Base-by-base conservation (phyloP, 2,113 vertebrate species). In the Dinomys branickii region DNA sequence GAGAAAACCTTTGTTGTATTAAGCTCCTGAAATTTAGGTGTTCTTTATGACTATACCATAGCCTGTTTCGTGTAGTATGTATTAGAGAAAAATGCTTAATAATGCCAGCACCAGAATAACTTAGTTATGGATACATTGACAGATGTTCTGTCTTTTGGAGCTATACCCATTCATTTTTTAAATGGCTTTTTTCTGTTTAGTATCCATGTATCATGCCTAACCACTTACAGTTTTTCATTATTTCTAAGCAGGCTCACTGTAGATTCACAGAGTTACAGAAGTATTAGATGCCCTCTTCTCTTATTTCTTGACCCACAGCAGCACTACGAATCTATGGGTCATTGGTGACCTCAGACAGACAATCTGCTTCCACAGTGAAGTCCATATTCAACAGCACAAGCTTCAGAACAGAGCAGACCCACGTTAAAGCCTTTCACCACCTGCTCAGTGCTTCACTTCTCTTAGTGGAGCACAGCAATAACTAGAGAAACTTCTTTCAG, bases 171-270 rank as follows among this genome's bases (percentile, higher is more conserved):
- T 73, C 8, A 6, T 54, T 54, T 58, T 85, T 50, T 13, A 3
- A 78, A 71, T 71, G 26, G 38, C 16, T 61, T 35, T 56, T 88
- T 91, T 93, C 30, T 94, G 22, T 92, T 89, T 54, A 33, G 30
- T 61, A 90, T 65, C n/a, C 10, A 17, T 83, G 38, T 71, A 22
- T 26, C 71, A 41, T 67, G 17, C 35, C 22, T 38, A 85, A 91
- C 61, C 14, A 69, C 56, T 87, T 38, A 82, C 12, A 80, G 35
- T 3, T 30, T 16, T 58, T 47, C 54, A 7, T 85, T 44, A n/a
- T 91, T 90, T 77, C 12, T 41, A 94, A 75, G 67, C 5, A 75
- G 35, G 10, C 56, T 94, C 30, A 85, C 38, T 95, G 86, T 90
- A 71, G 3, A 44, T 11, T 20, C 20, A 28, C 16, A 92, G 50